These are phyloP conservation scores for Lemur catta DNA, from an alignment of 2,797 vertebrate genomes.

Conservation along the genomic window DNA sequence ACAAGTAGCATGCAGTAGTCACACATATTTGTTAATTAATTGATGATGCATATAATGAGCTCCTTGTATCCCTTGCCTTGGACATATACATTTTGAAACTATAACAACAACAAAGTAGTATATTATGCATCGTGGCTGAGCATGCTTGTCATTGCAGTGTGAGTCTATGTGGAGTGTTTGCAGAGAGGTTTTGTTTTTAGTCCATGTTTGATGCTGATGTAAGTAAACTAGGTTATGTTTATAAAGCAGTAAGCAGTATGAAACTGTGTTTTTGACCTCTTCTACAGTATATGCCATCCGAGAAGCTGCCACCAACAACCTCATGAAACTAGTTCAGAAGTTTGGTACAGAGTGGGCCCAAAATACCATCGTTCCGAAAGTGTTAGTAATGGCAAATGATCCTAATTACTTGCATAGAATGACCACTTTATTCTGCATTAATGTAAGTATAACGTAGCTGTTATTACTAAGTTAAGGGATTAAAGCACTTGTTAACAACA, in stretches of 20 bases:
- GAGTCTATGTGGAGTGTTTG: not conserved
- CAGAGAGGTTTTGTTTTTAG: not conserved
- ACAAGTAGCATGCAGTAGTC: not conserved
- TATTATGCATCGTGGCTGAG: not conserved
- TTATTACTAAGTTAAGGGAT: not conserved
- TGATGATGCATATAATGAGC: not conserved
- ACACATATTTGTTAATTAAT: not conserved
- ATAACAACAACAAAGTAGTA: not conserved
- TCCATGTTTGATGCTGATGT: not conserved
- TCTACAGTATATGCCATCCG: slow-evolving; percentile 91
- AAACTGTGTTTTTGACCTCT: not conserved
- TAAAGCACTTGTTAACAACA: not conserved
- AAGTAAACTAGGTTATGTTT: not conserved
- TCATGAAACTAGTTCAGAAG: slow-evolving; percentile 95
- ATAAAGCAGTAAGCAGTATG: not conserved
- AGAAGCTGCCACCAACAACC: slow-evolving; percentile 93
- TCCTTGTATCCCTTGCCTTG: not conserved
- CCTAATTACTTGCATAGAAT: slow-evolving; percentile 95
- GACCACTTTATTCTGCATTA: slow-evolving; percentile 96
- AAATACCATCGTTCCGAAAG: slow-evolving; percentile 94
- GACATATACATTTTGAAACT: not conserved
- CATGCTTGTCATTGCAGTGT: not conserved
- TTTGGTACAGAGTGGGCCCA: slow-evolving; percentile 95
- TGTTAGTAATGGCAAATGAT: slow-evolving; percentile 93
- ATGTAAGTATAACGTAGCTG: slow-evolving; percentile 85